A percentile compares a stretch with the other conserved stretches of the same genome.
Conservation (phyloP, 2,113 vertebrate species). For the crab-eating macaque (Macaca fascicularis) region DNA sequence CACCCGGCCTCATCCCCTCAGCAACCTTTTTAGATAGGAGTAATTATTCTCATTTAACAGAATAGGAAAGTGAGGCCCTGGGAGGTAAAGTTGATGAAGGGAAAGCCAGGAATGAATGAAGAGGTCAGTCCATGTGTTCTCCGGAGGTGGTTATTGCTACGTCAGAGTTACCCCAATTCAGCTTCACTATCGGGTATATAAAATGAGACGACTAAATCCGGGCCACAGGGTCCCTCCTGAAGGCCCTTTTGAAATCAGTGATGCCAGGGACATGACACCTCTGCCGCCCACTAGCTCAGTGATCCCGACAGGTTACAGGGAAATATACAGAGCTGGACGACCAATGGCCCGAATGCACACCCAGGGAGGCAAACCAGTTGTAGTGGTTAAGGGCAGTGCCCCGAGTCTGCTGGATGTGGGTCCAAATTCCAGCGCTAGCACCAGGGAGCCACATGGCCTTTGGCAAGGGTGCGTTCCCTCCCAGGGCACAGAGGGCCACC, state of each 20-base stretch:
- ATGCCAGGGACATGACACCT: not conserved
- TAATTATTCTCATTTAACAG: not conserved
- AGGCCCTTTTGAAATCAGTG: not conserved
- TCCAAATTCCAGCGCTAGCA: not conserved
- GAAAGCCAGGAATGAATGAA: not conserved
- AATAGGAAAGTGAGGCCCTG: not conserved
- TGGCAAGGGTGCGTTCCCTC: not conserved
- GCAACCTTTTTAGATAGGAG: not conserved
- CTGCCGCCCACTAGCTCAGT: not conserved
- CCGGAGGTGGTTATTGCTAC: rapidly evolving
- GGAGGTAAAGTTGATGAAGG: not conserved
- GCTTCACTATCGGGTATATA: not conserved
- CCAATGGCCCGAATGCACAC: rapidly evolving
- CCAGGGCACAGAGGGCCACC: not conserved
- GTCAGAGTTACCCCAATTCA: not conserved
- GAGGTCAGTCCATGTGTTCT: not conserved
- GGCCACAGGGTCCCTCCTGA: not conserved
- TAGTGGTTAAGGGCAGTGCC: not conserved
- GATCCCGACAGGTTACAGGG: not conserved
- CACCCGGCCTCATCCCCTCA: not conserved
- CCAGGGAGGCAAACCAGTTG: not conserved
- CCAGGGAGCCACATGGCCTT: not conserved
- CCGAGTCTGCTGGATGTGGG: rapidly evolving
- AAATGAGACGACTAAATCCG: not conserved
- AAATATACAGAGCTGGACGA: not conserved